Percentiles rank a stretch among this genome's conserved stretches.
Evolutionary conservation across 2,113 vertebrate genomes (phyloP).

Genomic region (Dipodomys spectabilis): DNA sequence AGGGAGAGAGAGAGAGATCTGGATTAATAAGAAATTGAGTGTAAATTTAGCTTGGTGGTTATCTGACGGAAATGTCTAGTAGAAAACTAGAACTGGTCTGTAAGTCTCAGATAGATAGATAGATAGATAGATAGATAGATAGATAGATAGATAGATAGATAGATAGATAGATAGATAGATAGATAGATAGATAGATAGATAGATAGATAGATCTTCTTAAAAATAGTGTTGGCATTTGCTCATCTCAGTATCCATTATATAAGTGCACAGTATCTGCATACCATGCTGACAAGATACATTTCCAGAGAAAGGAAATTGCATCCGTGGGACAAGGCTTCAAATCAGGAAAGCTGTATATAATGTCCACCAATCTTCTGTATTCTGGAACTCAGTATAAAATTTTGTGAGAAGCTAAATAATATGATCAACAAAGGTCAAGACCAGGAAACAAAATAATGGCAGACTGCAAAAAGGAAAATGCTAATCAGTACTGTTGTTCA

Average conservation of each 20-base stretch:
- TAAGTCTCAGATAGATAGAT: background rate
- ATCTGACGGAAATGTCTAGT: background rate
- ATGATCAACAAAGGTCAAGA: slow-evolving; percentile 69
- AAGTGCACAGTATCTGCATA: background rate
- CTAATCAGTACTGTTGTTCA: slow-evolving; percentile 73
- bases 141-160: too few species aligned
- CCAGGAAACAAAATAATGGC: slow-evolving; percentile 70
- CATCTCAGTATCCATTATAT: background rate
- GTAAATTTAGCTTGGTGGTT: background rate
- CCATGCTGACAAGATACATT: background rate
- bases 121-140: too few species aligned
- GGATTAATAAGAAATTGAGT: background rate
- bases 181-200: too few species aligned
- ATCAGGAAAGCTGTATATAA: background rate
- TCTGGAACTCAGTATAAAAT: slow-evolving; percentile 55
- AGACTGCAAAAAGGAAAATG: slow-evolving; percentile 68
- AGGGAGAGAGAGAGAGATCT: background rate
- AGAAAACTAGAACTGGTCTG: background rate
- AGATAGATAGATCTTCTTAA: background rate
- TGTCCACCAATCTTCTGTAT: slow-evolving; percentile 42
- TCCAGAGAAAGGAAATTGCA: background rate
- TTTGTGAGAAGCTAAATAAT: slow-evolving; percentile 58
- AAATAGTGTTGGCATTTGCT: background rate
- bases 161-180: too few species aligned
- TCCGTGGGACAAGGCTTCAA: background rate